Conservation (phyloP, 2,888 invertebrate genomes). For the Coremacera marginata region DNA sequence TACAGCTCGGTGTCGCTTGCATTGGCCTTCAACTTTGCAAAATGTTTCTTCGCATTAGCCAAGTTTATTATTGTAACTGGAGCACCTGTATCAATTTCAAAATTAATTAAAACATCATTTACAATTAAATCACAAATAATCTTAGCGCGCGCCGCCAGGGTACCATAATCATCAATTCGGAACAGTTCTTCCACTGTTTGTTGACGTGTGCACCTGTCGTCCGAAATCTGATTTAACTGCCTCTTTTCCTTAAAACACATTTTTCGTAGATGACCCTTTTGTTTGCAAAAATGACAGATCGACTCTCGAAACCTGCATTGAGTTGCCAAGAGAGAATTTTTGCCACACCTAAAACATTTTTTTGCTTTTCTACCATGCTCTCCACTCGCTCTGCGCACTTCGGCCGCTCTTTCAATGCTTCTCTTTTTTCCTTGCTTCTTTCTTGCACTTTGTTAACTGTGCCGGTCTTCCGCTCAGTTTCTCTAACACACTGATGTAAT, state of each 20-base stretch:
- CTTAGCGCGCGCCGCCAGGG: not conserved
- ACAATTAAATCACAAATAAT: not conserved
- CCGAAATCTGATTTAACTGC: conserved; percentile 28
- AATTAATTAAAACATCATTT: conserved; percentile 25
- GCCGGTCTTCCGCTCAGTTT: not conserved
- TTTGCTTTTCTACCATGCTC: not conserved
- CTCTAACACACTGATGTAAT: not conserved
- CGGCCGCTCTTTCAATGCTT: not conserved
- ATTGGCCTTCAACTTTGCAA: conserved; percentile 28
- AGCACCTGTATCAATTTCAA: conserved; percentile 42
- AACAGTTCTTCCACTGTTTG: conserved; percentile 13
- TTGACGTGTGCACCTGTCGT: not conserved
- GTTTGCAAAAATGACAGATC: conserved; percentile 36
- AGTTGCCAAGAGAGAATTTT: conserved; percentile 27
- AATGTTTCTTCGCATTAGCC: conserved; percentile 39
- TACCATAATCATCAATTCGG: conserved; percentile 29
- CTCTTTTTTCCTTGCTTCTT: not conserved
- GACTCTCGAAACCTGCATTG: conserved; percentile 18
- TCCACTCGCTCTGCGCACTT: not conserved
- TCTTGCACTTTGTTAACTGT: conserved; percentile 25
- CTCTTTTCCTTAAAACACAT: conserved; percentile 34
- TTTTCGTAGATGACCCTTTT: conserved; percentile 31
- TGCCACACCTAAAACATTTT: conserved; percentile 39
- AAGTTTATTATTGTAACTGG: conserved; percentile 40
- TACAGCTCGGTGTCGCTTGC: conserved; percentile 38